Conservation (phyloP, 2,888 invertebrate genomes). For the Spilarctia lutea region DNA sequence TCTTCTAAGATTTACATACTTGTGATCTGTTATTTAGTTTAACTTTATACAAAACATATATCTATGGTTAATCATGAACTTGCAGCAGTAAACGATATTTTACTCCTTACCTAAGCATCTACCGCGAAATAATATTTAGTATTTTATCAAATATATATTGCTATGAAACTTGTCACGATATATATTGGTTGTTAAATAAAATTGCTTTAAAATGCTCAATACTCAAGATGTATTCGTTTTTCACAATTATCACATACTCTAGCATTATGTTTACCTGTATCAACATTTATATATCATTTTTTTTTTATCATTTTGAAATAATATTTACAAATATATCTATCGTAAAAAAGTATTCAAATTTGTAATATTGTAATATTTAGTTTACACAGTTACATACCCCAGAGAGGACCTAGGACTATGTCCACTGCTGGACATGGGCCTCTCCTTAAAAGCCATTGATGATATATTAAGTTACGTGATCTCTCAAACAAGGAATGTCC, state of each 20-base stretch:
- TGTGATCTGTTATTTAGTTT: background rate
- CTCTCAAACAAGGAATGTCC: slow-evolving; percentile 2
- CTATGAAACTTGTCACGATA: background rate
- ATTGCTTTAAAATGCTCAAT: background rate
- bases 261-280: too few relatives aligned
- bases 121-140: background rate
- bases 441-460: too few relatives aligned
- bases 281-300: too few relatives aligned
- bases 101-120: background rate
- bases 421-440: too few relatives aligned
- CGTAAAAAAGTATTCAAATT: background rate
- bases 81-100: background rate
- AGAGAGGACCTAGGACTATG: too few relatives aligned
- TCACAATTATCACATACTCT: background rate
- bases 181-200: background rate
- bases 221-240: background rate
- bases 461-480: background rate
- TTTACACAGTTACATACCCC: too few relatives aligned
- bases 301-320: background rate
- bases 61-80: background rate
- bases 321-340: background rate
- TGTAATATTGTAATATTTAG: background rate
- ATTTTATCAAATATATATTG: background rate
- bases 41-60: background rate
- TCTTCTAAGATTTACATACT: background rate